Base-by-base conservation (phyloP, 2,888 invertebrate genomes). In the Leucophenga maculata region DNA sequence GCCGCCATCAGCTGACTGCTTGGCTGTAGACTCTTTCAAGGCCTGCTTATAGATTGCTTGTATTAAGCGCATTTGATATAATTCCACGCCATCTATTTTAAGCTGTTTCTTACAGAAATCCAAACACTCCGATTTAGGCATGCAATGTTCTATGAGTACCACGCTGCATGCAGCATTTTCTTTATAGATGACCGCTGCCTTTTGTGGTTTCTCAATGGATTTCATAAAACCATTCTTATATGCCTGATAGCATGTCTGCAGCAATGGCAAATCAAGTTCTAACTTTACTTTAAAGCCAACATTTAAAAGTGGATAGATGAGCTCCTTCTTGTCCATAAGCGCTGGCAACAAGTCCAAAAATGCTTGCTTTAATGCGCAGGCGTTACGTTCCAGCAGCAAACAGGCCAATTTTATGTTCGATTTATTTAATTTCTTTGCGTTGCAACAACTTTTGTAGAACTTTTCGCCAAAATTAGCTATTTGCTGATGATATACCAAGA, bases 141-240 rank as follows among this genome's bases (percentile, higher is more conserved):
- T 91, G 78, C 91, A 92, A 75, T 90, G 89, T 0, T 91, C 86
- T 50, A 94, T 90, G 59, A 94, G 84, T 75, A 90, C 90, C 9
- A 89, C 88, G 31, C 93, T 89, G n/a, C 92, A 91, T 67, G 88
- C 85, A 69, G 91, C 90, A 83, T 92, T 91, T 68, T 91, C 90
- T 55, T 91, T 88, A 75, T 93, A 92, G 65, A 93, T 91, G 75
- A 91, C 91, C 0, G 92, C 92, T 3, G 91, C 92, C 88, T 93
- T 93, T 72, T 92, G 92, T 0, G 93, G 93, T 80, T 93, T 93
- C 78, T 92, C 92, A 54, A 93, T 87, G 72, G 91, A 89, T 85
- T 92, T 92, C 65, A 89, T 85, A 46, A 95, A 91, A 73, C 92
- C 92, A 0, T 90, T 87, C 85, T 92, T 91, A 75, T 93, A 92